Conservation (phyloP, 2,888 invertebrate genomes). For the Caenorhabditis doughertyi region DNA sequence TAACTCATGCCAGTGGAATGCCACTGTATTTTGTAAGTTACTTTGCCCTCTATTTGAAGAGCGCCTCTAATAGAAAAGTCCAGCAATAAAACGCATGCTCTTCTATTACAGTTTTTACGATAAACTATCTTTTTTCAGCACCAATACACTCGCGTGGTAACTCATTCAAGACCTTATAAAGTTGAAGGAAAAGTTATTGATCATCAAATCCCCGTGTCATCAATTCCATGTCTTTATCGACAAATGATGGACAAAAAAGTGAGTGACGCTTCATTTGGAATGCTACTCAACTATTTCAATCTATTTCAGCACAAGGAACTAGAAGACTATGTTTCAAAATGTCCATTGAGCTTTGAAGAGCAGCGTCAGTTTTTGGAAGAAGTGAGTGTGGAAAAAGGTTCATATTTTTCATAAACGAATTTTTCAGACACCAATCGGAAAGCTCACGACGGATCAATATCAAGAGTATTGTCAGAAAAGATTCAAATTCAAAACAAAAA, state of each 20-base stretch:
- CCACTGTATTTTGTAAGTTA: constrained; percentile 86
- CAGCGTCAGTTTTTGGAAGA: background rate
- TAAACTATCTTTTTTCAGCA: constrained; percentile 86
- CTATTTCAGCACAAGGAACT: too few species aligned
- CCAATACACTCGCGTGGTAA: constrained; percentile 91
- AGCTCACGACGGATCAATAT: constrained; percentile 84
- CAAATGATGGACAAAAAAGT: constrained; percentile 89
- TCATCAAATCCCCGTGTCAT: constrained; percentile 94
- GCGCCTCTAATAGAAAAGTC: too few species aligned
- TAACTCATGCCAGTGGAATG: constrained; percentile 96
- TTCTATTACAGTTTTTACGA: too few species aligned
- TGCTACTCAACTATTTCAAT: too few species aligned
- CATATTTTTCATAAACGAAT: too few species aligned
- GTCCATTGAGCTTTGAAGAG: too few species aligned
- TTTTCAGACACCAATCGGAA: background rate
- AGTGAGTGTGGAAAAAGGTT: background rate
- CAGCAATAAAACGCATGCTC: too few species aligned
- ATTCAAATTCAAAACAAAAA: constrained; percentile 92
- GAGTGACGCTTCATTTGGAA: too few species aligned
- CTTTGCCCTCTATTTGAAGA: too few species aligned
- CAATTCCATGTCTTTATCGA: constrained; percentile 95
- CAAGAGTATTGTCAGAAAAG: constrained; percentile 90
- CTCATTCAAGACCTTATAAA: constrained; percentile 94
- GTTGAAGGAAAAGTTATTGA: constrained; percentile 94
- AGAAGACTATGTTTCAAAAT: too few species aligned